Conservation (phyloP, 2,888 invertebrate genomes). For the Eutolmus rufibarbis region DNA sequence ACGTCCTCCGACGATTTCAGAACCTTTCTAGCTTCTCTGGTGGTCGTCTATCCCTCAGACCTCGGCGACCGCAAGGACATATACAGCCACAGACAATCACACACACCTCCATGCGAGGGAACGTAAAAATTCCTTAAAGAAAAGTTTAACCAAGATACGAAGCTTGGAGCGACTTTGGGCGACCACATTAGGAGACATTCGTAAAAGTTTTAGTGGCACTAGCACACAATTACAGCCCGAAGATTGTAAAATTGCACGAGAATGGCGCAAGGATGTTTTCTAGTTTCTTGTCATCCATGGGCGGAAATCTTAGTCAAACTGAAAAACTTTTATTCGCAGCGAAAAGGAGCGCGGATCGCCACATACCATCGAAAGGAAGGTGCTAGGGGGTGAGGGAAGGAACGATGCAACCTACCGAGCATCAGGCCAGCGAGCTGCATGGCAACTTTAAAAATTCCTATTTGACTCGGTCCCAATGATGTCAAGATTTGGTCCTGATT, state of each 20-base stretch:
- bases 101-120: background rate
- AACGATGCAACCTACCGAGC: background rate
- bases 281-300: constrained; percentile 23
- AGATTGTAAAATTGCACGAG: constrained; percentile 15
- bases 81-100: background rate
- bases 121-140: background rate
- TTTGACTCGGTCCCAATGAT: constrained; percentile 35
- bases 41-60: background rate
- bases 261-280: constrained; percentile 20
- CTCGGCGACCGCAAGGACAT: background rate
- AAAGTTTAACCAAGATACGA: constrained; percentile 21
- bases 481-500: constrained; percentile 34
- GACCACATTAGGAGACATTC: constrained; percentile 36
- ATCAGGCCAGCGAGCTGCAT: background rate
- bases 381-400: background rate
- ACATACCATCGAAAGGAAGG: background rate
- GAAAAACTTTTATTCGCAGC: background rate
- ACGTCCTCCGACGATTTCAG: constrained; percentile 12
- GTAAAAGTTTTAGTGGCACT: constrained; percentile 32
- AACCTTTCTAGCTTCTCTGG: background rate
- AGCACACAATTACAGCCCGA: constrained; percentile 20
- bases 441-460: constrained; percentile 23
- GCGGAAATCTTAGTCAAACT: constrained; percentile 32
- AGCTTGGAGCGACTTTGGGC: background rate
- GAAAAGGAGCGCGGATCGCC: background rate